Evolutionary conservation across 2,797 vertebrate genomes (phyloP).

Genomic region (Glyptemys insculpta): DNA sequence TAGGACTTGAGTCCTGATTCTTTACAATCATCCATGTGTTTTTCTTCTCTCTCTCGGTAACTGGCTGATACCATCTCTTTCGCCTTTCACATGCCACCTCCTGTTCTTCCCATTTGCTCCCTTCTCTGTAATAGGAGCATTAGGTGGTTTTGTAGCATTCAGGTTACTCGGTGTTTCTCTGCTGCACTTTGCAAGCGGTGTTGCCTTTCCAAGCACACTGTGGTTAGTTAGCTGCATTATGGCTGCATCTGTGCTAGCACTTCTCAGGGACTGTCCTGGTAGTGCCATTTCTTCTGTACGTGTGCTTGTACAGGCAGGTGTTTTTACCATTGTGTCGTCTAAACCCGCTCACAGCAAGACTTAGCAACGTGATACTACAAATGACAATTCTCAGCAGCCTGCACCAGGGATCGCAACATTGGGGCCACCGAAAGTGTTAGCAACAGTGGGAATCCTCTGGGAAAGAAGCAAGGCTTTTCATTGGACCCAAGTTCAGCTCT

Average conservation of each 20-base stretch:
- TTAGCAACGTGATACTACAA: not conserved
- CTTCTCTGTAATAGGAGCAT: not conserved
- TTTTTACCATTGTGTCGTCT: not conserved
- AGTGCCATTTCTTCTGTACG: not conserved
- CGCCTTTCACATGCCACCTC: not conserved
- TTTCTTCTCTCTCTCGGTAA: not conserved
- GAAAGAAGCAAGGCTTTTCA: too few species aligned
- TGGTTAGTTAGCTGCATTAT: not conserved
- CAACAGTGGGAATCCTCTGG: not conserved
- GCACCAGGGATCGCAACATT: not conserved
- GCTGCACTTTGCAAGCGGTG: not conserved
- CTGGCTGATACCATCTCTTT: not conserved
- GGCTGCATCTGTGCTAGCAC: not conserved
- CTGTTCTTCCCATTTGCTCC: not conserved
- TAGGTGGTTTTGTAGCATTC: not conserved
- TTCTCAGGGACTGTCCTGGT: not conserved
- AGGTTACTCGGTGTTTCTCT: not conserved
- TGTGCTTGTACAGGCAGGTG: not conserved
- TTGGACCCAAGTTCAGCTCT: too few species aligned
- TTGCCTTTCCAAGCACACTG: not conserved
- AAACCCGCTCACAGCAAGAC: not conserved
- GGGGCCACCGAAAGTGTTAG: not conserved
- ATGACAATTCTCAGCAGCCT: not conserved
- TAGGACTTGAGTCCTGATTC: not conserved
- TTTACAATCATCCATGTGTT: not conserved